Base-by-base conservation (phyloP, 2,888 invertebrate species). In the Himalopsyche japonica region DNA sequence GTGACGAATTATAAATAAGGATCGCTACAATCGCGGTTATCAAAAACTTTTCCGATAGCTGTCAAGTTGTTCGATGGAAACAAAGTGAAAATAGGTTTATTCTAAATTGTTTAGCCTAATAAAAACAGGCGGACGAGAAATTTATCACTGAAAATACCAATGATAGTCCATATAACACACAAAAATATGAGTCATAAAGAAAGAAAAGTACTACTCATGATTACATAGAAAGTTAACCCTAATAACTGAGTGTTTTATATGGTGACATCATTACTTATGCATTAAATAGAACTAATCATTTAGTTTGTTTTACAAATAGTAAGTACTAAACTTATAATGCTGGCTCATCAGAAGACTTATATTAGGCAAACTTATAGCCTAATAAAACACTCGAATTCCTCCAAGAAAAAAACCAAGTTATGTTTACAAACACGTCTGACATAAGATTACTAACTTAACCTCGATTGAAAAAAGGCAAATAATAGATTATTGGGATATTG, bases 391-490 rank as follows among this genome's bases (percentile, higher is more conserved):
- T 27, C 8, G 20, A 12, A 27, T 70, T 70, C 24, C 30, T 27
- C 10, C 0, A 70, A n/a, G 6, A 24, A 57, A 47, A 82, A 79
- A 82, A 82, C 43, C 37, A 48, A 70, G 70, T 79, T 37, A 76
- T 85, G 85, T 85, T 85, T 85, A 85, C 85, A 85, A 85, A 85
- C 85, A 85, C 34, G 79, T 30, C 57, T 82, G 82, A 80, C 78
- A 79, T 76, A 76, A 77, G 77, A 76, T 48, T 82, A n/a, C 20
- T 43, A 76, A 81, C 43, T 43, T 48, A 27, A 76, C 47, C 27
- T 79, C 43, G 76, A 47, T 43, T 76, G 18, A 24, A n/a, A 27
- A 81, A 37, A n/a, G 24, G n/a, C 15, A 27, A 76, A n/a, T n/a
- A n/a, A n/a, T 77, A 8, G 12, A 70, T 27, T 20, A 15, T 1